A percentile compares a stretch with the other conserved stretches of the same genome.
These are phyloP conservation scores for Diploptera punctata DNA, from an alignment of 2,888 invertebrate species.

Conservation along the genomic window DNA sequence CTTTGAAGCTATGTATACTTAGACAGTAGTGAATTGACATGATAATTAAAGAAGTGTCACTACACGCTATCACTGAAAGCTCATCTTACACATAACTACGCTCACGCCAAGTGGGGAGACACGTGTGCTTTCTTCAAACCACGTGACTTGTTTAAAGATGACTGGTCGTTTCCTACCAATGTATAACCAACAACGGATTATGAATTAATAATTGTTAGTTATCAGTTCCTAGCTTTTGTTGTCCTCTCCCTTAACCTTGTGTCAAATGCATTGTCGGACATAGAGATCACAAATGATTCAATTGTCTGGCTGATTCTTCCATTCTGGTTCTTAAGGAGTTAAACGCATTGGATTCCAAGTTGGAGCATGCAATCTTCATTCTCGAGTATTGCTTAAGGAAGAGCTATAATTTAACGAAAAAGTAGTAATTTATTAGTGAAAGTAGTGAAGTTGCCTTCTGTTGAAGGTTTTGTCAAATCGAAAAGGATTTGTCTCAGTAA, in stretches of 20 bases:
- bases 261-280: slow-evolving; percentile 1
- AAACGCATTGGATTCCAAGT: too few species aligned
- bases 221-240: neutral
- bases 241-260: neutral
- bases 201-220: slow-evolving; percentile 8
- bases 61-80: too few species aligned
- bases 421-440: too few species aligned
- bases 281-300: neutral
- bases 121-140: neutral
- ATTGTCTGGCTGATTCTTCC: neutral
- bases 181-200: neutral
- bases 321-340: neutral
- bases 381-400: too few species aligned
- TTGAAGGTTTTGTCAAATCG: too few species aligned
- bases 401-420: too few species aligned
- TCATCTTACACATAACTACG: neutral
- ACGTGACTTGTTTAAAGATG: neutral
- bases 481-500: too few species aligned
- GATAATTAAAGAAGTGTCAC: too few species aligned
- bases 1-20: too few species aligned
- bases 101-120: neutral
- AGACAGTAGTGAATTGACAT: too few species aligned
- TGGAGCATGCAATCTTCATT: too few species aligned
- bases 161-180: neutral
- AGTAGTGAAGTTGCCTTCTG: too few species aligned